Evolutionary conservation across 1,140 invertebrate genomes (phyloP), one percentile per base, ranked within the genome.

Genomic region (Eubasilissa regina): DNA sequence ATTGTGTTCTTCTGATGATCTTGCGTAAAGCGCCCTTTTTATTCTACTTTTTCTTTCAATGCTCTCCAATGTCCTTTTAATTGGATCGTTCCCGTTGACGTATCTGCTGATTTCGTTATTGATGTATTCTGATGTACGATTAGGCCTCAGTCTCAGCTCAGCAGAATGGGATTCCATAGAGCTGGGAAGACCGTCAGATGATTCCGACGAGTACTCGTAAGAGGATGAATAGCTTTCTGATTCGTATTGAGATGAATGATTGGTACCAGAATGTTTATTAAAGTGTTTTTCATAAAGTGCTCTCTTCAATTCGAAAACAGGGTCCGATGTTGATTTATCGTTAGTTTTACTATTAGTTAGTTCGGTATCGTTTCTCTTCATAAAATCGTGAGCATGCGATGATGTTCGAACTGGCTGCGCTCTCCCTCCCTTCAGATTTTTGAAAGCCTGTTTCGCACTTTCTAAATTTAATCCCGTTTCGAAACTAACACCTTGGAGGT

Each of bases 151-250:
- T 47, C 0, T 17, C 13, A 79, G 44, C 17, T 79, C 68, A 15
- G 13, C 44, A 51, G 77, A 70, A 8, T 44, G 55, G n/a, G 77
- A 78, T n/a, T 78, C 77, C 19, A 60, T 78, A 21, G 77, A 78
- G 15, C 25, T 62, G 1, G 77, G 77, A 12, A 78, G 47, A 15
- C 66, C 64, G 53, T 78, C 77, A 4, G 10, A 48, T 11, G 75
- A 76, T 53, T 77, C 45, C 4, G 62, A 66, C 17, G 47, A 68
- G 43, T 77, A 77, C 12, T 25, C 19, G 6, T 51, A 53, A 3
- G 70, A 74, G 12, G 70, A 73, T 43, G 44, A 35, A 6, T 45
- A 68, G 9, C 44, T 45, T 17, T n/a, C n/a, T n/a, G 64, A 68
- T 47, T 66, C 62, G n/a, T 45, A 68, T 45, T 11, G 11, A 21